Conservation (phyloP, 2,113 vertebrate genomes). For the Cairina moschata region DNA sequence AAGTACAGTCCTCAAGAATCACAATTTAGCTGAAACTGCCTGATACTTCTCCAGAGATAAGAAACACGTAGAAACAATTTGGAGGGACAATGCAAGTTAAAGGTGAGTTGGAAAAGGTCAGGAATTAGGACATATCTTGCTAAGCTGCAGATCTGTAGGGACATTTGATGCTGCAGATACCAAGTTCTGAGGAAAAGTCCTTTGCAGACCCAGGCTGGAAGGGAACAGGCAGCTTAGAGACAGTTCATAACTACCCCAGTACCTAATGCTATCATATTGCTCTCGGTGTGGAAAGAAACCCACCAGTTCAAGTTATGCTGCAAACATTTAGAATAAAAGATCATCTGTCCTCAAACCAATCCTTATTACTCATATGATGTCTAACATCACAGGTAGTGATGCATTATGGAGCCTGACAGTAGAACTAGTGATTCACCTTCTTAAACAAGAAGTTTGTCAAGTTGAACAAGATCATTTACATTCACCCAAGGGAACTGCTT, state of each 20-base stretch:
- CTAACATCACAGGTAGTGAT: not conserved
- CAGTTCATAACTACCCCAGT: not conserved
- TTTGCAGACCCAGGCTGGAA: not conserved
- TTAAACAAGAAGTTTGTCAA: not conserved
- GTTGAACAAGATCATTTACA: not conserved
- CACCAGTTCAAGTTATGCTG: not conserved
- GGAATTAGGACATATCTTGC: not conserved
- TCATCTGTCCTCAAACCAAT: not conserved
- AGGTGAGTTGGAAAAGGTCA: not conserved
- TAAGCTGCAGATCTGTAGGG: not conserved
- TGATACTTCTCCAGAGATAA: not conserved
- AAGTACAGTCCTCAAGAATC: not conserved
- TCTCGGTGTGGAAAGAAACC: not conserved
- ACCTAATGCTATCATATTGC: not conserved
- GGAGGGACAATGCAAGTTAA: not conserved
- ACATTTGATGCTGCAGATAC: not conserved
- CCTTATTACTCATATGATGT: not conserved
- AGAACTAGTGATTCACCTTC: not conserved
- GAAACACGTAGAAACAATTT: not conserved
- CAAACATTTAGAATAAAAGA: not conserved
- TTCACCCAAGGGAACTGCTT: not conserved
- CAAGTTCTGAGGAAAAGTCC: not conserved
- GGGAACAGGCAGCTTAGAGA: not conserved
- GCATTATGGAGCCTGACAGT: not conserved
- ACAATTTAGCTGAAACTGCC: not conserved